phyloP scores from a whole-genome alignment of 2,797 vertebrate genomes.

The Parauchenoglanis punctatus region DNA sequence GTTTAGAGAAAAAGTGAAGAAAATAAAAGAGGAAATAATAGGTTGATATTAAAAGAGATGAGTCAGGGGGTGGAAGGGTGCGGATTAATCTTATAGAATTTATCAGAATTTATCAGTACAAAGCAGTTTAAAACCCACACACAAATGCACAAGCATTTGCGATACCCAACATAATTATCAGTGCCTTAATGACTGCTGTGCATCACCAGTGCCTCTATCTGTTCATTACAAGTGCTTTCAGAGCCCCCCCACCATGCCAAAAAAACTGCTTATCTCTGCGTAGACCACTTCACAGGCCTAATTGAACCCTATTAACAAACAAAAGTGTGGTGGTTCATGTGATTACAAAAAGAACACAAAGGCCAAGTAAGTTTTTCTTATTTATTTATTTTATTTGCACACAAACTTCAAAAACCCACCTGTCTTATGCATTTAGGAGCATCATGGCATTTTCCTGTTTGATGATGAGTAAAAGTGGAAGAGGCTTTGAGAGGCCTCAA shows the following conservation, averaged over 20 bases:
- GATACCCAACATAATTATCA: constrained; percentile 91
- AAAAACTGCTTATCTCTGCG: constrained; percentile 77
- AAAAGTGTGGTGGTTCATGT: constrained; percentile 69
- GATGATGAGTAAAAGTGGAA: constrained; percentile 29
- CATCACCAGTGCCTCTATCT: constrained; percentile 79
- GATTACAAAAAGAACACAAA: constrained; percentile 35
- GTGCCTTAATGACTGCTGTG: constrained; percentile 86
- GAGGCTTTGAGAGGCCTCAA: constrained; percentile 20
- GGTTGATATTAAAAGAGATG: constrained; percentile 6
- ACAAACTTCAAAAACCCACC: constrained; percentile 17
- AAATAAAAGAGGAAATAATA: constrained; percentile 22
- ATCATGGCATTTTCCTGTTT: constrained; percentile 31
- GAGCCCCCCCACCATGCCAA: constrained; percentile 74
- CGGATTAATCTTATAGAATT: constrained; percentile 69
- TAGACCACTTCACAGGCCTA: constrained; percentile 81
- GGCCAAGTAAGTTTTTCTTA: constrained; percentile 23
- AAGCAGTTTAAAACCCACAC: constrained; percentile 38
- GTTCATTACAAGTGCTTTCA: constrained; percentile 87
- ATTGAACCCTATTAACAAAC: constrained; percentile 87
- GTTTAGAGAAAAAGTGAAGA: not conserved
- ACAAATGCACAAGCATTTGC: constrained; percentile 59
- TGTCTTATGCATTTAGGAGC: constrained; percentile 26
- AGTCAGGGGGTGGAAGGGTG: constrained; percentile 57
- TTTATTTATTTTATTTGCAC: constrained; percentile 35
- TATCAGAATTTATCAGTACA: constrained; percentile 57